Conservation (phyloP, 2,797 vertebrate species). For the Ambastaia sidthimunki region DNA sequence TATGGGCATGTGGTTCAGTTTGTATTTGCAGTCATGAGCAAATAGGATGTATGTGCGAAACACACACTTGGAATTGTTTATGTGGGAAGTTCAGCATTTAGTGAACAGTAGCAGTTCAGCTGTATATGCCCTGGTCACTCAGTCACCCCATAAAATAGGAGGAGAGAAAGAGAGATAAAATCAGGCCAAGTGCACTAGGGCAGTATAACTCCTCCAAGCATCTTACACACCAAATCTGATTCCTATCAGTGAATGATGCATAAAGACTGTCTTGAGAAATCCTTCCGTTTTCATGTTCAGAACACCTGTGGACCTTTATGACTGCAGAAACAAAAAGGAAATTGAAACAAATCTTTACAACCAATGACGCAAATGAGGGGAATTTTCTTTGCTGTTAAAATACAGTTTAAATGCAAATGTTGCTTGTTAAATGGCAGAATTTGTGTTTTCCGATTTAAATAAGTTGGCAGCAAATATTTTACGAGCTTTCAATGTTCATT, state of each 20-base stretch:
- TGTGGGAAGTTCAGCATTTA: conserved; percentile 57
- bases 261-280: not conserved
- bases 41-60: conserved; percentile 43
- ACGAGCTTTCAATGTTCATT: not conserved
- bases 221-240: conserved; percentile 30
- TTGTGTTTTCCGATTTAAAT: not conserved
- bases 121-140: conserved; percentile 49
- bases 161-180: conserved; percentile 57
- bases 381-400: too few species aligned
- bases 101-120: conserved; percentile 61
- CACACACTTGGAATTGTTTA: conserved; percentile 55
- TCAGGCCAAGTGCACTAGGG: conserved; percentile 57
- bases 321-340: too few species aligned
- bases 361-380: too few species aligned
- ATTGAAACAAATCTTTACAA: too few species aligned
- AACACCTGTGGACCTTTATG: not conserved
- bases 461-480: not conserved
- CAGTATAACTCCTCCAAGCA: conserved; percentile 34
- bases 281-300: not conserved
- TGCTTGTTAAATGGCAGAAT: too few species aligned
- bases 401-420: not conserved
- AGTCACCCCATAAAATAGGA: conserved; percentile 55
- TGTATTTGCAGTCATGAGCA: conserved; percentile 34
- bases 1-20: conserved; percentile 25
- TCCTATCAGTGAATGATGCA: conserved; percentile 33